phyloP scores from a whole-genome alignment of 2,113 vertebrate genomes.

The Cyanoderma ruficeps region DNA sequence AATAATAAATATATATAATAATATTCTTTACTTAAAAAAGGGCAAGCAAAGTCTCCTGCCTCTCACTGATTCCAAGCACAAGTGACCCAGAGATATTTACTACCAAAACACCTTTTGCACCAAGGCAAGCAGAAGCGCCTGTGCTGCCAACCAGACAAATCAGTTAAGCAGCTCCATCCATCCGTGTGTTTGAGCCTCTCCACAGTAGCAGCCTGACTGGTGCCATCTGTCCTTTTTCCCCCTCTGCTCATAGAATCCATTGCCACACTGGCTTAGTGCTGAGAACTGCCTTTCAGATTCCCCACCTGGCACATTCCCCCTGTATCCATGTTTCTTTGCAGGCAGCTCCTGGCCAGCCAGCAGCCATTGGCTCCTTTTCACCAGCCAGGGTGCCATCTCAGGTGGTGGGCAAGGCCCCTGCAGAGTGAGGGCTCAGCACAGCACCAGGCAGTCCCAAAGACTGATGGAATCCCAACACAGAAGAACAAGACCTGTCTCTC shows the following conservation, averaged over 20 bases:
- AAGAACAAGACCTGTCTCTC: background rate
- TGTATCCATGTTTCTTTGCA: background rate
- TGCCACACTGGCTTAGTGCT: background rate
- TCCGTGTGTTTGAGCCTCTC: background rate
- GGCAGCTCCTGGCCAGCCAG: background rate
- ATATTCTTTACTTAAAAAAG: constrained; percentile 42
- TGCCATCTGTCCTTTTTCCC: background rate
- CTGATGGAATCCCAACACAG: background rate
- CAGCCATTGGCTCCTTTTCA: background rate
- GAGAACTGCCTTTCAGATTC: background rate
- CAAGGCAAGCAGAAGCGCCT: background rate
- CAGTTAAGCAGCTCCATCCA: background rate
- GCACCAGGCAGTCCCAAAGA: background rate
- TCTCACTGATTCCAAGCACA: background rate
- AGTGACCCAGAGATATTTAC: background rate
- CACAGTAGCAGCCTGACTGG: background rate
- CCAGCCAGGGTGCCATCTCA: background rate
- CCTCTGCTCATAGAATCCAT: background rate
- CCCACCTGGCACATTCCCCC: background rate
- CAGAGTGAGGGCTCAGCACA: background rate
- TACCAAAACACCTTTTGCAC: background rate
- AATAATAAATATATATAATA: constrained; percentile 50
- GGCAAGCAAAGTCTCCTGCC: background rate
- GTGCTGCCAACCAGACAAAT: background rate
- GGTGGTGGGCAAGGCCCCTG: background rate